phyloP scores from a whole-genome alignment of 2,113 vertebrate species.

The Gobius niger region DNA sequence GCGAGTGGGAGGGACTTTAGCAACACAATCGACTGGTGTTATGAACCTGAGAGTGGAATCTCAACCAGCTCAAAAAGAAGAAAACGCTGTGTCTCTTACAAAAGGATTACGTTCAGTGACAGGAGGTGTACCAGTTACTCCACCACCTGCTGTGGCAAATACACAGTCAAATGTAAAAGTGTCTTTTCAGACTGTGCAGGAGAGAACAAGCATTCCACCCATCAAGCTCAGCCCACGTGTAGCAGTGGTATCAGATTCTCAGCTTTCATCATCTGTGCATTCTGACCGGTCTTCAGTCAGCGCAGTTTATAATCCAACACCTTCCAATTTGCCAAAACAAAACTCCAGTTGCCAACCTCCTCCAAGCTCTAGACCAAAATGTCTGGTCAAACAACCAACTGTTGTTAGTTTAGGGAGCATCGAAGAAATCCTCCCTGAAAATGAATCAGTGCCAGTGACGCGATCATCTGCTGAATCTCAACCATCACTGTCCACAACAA shows the following conservation, averaged over 20 bases:
- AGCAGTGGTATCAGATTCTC: neutral
- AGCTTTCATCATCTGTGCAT: conserved; percentile 25
- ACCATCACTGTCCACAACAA: conserved; percentile 4
- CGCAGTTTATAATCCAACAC: conserved; percentile 8
- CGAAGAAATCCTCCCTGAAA: conserved; percentile 45
- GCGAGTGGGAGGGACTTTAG: conserved; percentile 33
- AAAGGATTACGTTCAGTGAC: neutral
- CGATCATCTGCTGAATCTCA: conserved; percentile 14
- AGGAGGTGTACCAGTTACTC: conserved; percentile 17
- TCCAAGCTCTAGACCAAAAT: conserved; percentile 47
- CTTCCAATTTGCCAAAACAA: conserved; percentile 30
- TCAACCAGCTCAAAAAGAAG: conserved; percentile 28
- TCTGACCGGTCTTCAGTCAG: neutral
- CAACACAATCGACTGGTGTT: conserved; percentile 49
- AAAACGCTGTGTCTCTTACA: conserved; percentile 14
- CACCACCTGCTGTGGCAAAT: conserved; percentile 11
- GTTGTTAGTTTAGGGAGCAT: conserved; percentile 52
- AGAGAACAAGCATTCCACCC: conserved; percentile 3
- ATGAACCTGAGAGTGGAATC: conserved; percentile 80
- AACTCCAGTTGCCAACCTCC: conserved; percentile 29
- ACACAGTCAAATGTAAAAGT: neutral
- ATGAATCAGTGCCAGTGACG: conserved; percentile 8
- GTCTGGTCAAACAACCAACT: conserved; percentile 73
- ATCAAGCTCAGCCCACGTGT: conserved; percentile 13
- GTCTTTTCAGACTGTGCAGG: neutral